Evolutionary conservation across 2,888 invertebrate species (phyloP), one percentile per base, ranked within the genome.

Genomic region (Leucoma salicis): DNA sequence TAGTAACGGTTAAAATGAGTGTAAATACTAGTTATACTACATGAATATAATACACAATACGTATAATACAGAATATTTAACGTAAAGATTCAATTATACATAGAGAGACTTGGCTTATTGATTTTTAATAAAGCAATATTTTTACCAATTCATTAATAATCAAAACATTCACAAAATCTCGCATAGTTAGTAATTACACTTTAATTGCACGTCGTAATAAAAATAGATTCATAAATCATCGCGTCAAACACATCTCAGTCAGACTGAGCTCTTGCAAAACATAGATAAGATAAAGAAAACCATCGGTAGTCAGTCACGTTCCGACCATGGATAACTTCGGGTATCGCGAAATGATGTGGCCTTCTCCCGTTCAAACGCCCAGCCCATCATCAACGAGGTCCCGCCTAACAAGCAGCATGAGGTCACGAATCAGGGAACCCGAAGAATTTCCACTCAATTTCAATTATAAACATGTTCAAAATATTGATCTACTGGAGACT

Each of bases 321-420:
- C 62, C 54, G 54, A 63, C 76, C 60, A 86, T 92, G 92, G 92
- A 92, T 82, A 92, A 92, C 90, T 91, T 92, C 71, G 92, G 92
- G 63, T 92, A 92, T 71, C 86, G 88, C 69, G 89, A 89, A 48
- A 92, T 92, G 86, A 91, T 91, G 63, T 86, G 87, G 82, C 78
- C 84, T 45, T 71, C 82, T 31, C 76, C 82, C 10, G 66, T 81
- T 0, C 82, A 83, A 40, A 79, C 82, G 0, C 82, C 85, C 2
- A 55, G 70, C 11, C 66, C 71, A 1, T 72, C 78, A 1, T 71
- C 82, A 0, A 64, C 75, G 0, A 70, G 83, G 45, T 70, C 78
- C 1, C 75, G 84, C 1, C 63, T 82, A 15, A 63, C 73, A 11
- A 72, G 78, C 57, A 92, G 90, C 66, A 80, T 85, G 55, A 90